phyloP scores from a whole-genome alignment of 1,140 invertebrate genomes.

The Ceratosolen solmsi region DNA sequence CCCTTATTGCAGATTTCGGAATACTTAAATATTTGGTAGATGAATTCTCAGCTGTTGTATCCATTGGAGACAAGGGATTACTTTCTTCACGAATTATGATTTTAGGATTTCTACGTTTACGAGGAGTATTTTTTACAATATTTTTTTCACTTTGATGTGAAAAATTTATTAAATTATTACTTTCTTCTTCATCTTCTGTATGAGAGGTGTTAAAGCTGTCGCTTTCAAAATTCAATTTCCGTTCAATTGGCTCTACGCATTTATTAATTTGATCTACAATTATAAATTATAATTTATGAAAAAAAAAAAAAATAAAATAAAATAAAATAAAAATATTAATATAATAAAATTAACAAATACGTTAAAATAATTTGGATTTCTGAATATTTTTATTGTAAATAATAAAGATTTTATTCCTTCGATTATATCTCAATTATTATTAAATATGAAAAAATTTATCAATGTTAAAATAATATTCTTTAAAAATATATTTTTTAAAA shows the following conservation, averaged over 20 bases:
- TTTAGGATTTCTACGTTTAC: neutral
- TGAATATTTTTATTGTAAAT: neutral
- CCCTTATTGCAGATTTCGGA: neutral
- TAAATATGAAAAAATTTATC: no score
- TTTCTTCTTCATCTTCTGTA: slow-evolving; percentile 2
- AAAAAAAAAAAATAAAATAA: no score
- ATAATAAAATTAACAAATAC: neutral
- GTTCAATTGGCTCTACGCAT: slow-evolving; percentile 47
- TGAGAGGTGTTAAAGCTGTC: slow-evolving; percentile 27
- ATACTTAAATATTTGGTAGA: neutral
- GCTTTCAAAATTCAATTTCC: slow-evolving; percentile 60
- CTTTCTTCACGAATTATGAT: neutral
- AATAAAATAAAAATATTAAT: no score
- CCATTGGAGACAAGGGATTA: neutral
- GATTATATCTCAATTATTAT: no score
- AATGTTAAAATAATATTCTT: no score
- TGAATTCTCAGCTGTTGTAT: neutral
- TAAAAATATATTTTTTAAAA: no score
- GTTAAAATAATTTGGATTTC: neutral
- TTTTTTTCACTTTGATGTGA: neutral
- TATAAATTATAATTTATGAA: neutral
- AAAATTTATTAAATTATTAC: neutral
- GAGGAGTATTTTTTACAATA: neutral
- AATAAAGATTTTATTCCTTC: no score
- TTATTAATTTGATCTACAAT: slow-evolving; percentile 14